A percentile compares a stretch with the other conserved stretches of the same genome.
These are phyloP conservation scores for Allobates femoralis DNA, from an alignment of 2,797 vertebrate genomes.

Conservation along the genomic window DNA sequence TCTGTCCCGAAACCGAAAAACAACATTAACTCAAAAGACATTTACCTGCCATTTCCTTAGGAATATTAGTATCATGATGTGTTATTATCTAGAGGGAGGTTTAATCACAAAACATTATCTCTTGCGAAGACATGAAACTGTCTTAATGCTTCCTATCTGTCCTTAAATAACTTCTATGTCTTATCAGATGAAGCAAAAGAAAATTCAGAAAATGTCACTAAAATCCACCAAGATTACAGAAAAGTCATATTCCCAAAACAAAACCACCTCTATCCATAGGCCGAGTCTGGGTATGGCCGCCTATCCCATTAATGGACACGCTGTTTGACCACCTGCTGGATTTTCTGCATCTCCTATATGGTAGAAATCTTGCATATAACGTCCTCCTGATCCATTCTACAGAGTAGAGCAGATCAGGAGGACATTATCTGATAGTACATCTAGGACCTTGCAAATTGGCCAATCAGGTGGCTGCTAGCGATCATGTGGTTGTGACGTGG, in stretches of 20 bases:
- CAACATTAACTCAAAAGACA: background rate
- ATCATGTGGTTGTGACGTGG: too few relatives aligned
- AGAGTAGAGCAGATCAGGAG: too few relatives aligned
- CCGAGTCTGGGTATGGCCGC: too few relatives aligned
- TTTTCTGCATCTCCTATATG: too few relatives aligned
- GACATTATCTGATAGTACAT: too few relatives aligned
- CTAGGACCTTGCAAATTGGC: too few relatives aligned
- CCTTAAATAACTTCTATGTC: background rate
- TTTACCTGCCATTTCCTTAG: background rate
- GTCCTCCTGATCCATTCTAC: too few relatives aligned
- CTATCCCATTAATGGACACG: too few relatives aligned
- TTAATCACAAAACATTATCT: slow-evolving; percentile 8
- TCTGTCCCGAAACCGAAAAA: background rate
- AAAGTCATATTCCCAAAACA: background rate
- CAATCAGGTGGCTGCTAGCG: too few relatives aligned
- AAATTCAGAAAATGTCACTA: background rate
- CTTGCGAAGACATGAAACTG: background rate
- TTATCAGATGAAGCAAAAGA: background rate
- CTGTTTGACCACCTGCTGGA: too few relatives aligned
- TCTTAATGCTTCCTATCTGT: background rate
- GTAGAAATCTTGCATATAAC: too few relatives aligned
- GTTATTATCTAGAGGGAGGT: background rate
- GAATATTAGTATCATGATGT: background rate
- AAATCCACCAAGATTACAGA: background rate
- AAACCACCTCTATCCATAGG: background rate